These are phyloP conservation scores for Myotis vivesi DNA, from an alignment of 2,797 vertebrate species.

Conservation along the genomic window DNA sequence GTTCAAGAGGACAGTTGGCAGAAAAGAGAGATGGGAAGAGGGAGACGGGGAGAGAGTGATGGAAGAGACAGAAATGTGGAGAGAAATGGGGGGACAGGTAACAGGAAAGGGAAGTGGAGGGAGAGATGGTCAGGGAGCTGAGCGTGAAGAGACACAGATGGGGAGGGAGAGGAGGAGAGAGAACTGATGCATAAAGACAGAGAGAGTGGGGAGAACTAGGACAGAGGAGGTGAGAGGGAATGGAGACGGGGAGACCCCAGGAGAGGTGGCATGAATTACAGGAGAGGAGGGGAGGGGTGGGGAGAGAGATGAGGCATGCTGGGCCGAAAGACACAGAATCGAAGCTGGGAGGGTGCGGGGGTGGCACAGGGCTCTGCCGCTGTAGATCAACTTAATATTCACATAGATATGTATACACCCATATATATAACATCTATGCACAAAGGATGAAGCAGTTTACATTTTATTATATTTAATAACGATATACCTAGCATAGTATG, in stretches of 20 bases:
- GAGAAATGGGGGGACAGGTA: neutral
- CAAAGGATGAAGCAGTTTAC: no score
- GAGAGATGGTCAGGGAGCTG: neutral
- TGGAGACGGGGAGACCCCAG: rapidly evolving
- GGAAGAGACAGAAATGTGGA: neutral
- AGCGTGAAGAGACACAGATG: neutral
- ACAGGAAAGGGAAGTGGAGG: rapidly evolving
- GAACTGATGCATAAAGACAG: no score
- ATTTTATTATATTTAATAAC: neutral
- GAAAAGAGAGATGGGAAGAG: neutral
- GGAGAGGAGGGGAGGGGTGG: neutral
- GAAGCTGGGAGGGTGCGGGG: rapidly evolving
- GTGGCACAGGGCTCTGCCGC: neutral
- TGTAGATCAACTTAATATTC: rapidly evolving
- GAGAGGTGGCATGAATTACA: rapidly evolving
- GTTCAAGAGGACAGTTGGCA: neutral
- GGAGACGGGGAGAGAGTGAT: neutral
- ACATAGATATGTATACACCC: no score
- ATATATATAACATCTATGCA: no score
- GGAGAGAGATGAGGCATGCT: neutral
- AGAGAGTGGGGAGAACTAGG: neutral
- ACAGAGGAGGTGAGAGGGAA: neutral
- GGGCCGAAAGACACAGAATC: rapidly evolving
- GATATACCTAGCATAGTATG: neutral
- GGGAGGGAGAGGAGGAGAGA: no score